Evolutionary conservation across 92 coral and sea anemone species (phyloP), one percentile per base, ranked within the genome.

Genomic region (Desmophyllum pertusum): DNA sequence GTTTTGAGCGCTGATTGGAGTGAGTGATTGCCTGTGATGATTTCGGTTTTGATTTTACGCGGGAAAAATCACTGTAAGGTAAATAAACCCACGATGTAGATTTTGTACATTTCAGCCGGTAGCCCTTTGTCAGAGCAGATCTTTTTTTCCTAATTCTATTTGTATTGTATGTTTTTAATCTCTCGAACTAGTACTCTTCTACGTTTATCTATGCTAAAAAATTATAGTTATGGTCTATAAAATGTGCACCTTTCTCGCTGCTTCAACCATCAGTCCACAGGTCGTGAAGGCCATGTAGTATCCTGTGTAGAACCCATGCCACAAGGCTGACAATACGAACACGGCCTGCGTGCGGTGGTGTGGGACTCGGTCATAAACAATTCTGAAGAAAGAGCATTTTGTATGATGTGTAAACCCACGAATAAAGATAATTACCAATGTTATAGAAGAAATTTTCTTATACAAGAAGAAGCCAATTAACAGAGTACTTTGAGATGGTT

Each of bases 251-350:
- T 85, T 89, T 41, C 98, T 80, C 3, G 98, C 93, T 18, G 98
- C 94, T 57, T 88, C 92, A 29, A 91, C 90, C 87, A 88, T 73
- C 41, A 96, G 65, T 35, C 89, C 98, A 84, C 78, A 80, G 30
- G 90, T 78, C 14, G 90, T 27, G 65, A 94, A 94, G n/a, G 92
- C 81, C 62, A 96, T 85, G 68, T 96, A 96, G 68, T 96, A 96
- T 1, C 98, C 98, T 27, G 98, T 95, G 77, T 94, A 96, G 81
- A 96, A 96, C 9, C 98, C 98, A 82, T 96, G 98, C 98, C 98
- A 96, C 61, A 90, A 77, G 14, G 98, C 98, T 14, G 98, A 94
- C 73, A 94, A 59, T 0, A 85, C 79, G 51, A 90, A 96, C 48
- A 85, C 92, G 10, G 95, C 94, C 59, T 89, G 29, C 1, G 95